Evolutionary conservation across 2,797 vertebrate genomes (phyloP), one percentile per base, ranked within the genome.

Genomic region (Psittacula echo): DNA sequence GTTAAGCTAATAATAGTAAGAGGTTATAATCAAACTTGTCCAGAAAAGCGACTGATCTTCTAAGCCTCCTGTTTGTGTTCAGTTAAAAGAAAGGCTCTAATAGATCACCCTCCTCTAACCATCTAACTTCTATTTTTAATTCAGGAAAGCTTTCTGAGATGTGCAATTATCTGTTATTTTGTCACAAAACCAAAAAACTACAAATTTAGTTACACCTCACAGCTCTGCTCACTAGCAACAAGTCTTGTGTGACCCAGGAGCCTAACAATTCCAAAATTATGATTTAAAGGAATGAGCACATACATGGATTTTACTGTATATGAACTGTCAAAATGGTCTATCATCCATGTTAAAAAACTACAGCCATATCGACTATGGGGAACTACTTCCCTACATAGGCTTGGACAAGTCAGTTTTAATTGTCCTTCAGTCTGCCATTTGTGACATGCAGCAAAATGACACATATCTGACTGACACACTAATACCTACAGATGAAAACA

Each of bases 241-340:
- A 85, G 45, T 20, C 17, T 53, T 12, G 10, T 10, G n/a, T 68
- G 44, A 68, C 27, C 24, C 4, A 7, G 24, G 3, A 39, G 37
- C 30, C 37, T 16, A 30, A 11, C 24, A 37, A 4, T 3, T 19
- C 45, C 32, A 56, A 22, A 51, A 30, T 26, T 41, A 14, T 0
- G 6, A 45, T 30, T 51, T 65, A 19, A 51, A 10, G 16, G 8
- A 86, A 66, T 26, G 61, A 29, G 18, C 3, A 62, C 0, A 2
- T 1, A 48, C 14, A 47, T 0, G 32, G 20, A 50, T 2, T 47
- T 44, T 16, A 12, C 16, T n/a, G 8, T 1, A 50, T 56, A n/a
- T n/a, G 30, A 82, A 3, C 22, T 45, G 14, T 34, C 7, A 1
- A 58, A 47, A 1, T 34, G 16, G 21, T 5, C 32, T 87, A 34